Percentiles rank a stretch among this genome's conserved stretches.
Conservation (phyloP, 2,113 vertebrate species). For the Rhinogobius similis region DNA sequence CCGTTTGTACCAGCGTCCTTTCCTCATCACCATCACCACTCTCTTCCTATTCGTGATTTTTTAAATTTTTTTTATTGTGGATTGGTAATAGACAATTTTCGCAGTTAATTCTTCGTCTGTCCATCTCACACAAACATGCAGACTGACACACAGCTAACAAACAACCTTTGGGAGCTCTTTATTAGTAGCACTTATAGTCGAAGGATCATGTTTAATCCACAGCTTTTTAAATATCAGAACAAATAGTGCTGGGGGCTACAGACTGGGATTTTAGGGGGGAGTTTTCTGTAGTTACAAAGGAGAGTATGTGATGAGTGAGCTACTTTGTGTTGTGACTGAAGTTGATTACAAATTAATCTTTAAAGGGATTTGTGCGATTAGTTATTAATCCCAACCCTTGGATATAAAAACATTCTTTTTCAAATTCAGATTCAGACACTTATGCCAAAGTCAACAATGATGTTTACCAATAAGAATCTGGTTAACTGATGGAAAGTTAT, state of each 20-base stretch:
- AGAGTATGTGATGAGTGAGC: conserved; percentile 15
- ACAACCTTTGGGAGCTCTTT: conserved; percentile 7
- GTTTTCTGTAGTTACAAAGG: conserved; percentile 2
- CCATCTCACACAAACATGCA: background rate
- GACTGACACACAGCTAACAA: conserved; percentile 8
- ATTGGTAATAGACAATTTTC: no score
- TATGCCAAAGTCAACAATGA: background rate
- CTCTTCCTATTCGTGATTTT: no score
- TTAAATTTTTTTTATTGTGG: no score
- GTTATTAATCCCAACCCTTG: background rate
- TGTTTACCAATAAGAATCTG: background rate
- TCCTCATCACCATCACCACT: no score
- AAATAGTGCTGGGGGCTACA: conserved; percentile 13
- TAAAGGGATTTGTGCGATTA: background rate
- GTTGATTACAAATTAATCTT: background rate
- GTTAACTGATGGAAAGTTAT: background rate
- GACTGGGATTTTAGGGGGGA: conserved; percentile 11
- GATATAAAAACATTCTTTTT: background rate
- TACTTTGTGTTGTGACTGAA: conserved; percentile 5
- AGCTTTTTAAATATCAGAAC: conserved; percentile 19
- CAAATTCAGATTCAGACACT: background rate
- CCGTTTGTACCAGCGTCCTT: no score
- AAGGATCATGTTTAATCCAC: conserved; percentile 36
- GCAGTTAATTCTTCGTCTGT: background rate
- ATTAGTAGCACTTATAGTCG: conserved; percentile 26